These are phyloP conservation scores for Drosophila demipolita DNA, from an alignment of 2,888 invertebrate genomes.

Conservation along the genomic window DNA sequence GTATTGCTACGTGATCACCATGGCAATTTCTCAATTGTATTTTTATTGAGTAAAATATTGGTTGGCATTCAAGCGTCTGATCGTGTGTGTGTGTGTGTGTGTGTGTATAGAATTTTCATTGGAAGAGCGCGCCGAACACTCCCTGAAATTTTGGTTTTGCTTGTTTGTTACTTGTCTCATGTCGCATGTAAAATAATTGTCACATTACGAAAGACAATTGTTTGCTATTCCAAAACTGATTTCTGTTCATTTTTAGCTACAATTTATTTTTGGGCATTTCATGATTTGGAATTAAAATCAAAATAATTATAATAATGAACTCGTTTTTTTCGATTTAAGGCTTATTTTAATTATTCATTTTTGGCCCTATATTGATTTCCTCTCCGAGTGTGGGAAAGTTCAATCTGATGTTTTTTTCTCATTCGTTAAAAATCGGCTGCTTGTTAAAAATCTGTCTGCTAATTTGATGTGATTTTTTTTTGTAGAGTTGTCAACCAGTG, in stretches of 20 bases:
- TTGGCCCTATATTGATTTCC: conserved; percentile 13
- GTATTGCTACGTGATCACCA: conserved; percentile 74
- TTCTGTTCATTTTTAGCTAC: conserved; percentile 29
- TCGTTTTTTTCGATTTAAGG: neutral
- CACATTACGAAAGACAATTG: conserved; percentile 60
- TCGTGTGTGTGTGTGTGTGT: conserved; percentile 16
- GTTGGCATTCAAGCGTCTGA: conserved; percentile 66
- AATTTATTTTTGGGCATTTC: conserved; percentile 44
- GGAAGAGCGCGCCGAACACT: conserved; percentile 54
- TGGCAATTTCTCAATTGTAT: conserved; percentile 79
- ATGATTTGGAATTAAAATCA: neutral
- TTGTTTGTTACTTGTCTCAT: conserved; percentile 67
- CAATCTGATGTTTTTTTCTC: neutral
- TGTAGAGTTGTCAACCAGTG: neutral
- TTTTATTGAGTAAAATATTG: conserved; percentile 77
- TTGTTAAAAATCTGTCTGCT: neutral
- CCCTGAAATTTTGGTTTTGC: conserved; percentile 53
- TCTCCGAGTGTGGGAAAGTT: conserved; percentile 17
- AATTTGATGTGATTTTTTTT: neutral
- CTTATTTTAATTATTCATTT: conserved; percentile 7
- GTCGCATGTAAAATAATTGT: conserved; percentile 68
- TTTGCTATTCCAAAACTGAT: conserved; percentile 26
- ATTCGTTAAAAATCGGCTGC: neutral
- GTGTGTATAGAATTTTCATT: conserved; percentile 62
- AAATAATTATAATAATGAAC: conserved; percentile 6